Base-by-base conservation (phyloP, 2,113 vertebrate species). In the Engraulis encrasicolus region DNA sequence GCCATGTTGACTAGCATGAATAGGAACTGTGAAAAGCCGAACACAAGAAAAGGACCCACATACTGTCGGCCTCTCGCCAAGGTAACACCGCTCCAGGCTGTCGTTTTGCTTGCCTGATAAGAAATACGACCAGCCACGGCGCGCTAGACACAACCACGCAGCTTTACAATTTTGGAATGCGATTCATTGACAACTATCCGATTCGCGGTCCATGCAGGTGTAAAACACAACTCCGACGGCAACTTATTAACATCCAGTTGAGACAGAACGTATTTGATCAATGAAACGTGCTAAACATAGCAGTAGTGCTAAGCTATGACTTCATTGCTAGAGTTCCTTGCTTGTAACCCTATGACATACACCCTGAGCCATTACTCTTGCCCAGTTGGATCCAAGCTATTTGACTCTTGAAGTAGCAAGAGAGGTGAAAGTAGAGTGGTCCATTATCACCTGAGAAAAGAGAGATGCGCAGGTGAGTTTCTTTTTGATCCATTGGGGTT, bases 1-100 rank as follows among this genome's bases (percentile, higher is more conserved):
- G 95, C 95, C 95, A 96, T 96, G 91, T 95, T 96, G 93, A 92
- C 85, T 90, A 88, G 86, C 82, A 87, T 90, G 82, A 88, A 78
- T 74, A 66, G 83, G 49, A 85, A 87, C 86, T 78, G 84, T 89
- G 91, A 37, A 86, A 36, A 54, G 86, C 49, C 58, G 71, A 74
- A 5, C 82, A 82, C 81, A 79, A 78, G 11, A 78, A 40, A 78
- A 34, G 50, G 82, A 82, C 88, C 20, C 52, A 81, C 83, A 79
- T 36, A 49, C 78, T 79, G 80, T 80, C 80, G 85, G 82, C 78
- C 82, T 86, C 85, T 80, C 82, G 79, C 50, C 82, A 81, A 61
- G 86, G 84, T 84, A 90, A 91, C 85, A 82, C 86, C 61, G 85
- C 78, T 52, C 49, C 5, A 18, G 87, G 88, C 88, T 90, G 89